A percentile compares a stretch with the other conserved stretches of the same genome.
Evolutionary conservation across 1,140 invertebrate genomes (phyloP).

Genomic region (Diorhabda carinulata): DNA sequence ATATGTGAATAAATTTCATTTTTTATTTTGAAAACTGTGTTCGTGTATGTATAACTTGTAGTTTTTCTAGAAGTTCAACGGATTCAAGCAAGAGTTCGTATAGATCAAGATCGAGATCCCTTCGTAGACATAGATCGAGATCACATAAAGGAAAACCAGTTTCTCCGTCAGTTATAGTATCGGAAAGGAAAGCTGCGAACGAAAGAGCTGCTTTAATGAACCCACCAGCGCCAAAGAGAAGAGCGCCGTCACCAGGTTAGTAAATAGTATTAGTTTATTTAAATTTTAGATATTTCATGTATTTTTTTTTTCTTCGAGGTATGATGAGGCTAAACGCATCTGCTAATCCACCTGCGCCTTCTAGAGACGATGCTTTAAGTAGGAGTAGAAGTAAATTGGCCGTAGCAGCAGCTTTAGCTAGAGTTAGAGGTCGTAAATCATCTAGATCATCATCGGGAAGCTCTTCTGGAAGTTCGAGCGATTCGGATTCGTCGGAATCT

Average conservation of each 20-base stretch:
- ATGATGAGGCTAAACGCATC: constrained; percentile 46
- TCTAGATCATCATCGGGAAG: constrained; percentile 50
- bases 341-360: constrained; percentile 46
- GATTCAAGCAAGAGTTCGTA: constrained; percentile 48
- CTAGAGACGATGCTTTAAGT: constrained; percentile 38
- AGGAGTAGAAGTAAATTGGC: constrained; percentile 42
- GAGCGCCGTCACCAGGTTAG: constrained; percentile 49
- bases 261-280: not conserved
- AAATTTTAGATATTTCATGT: not conserved
- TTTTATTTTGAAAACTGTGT: too few relatives aligned
- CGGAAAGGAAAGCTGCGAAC: constrained; percentile 55
- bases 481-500: constrained; percentile 46
- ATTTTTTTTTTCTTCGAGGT: constrained; percentile 29
- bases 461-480: constrained; percentile 53
- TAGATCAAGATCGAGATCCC: constrained; percentile 53
- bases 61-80: constrained; percentile 44
- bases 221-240: constrained; percentile 59
- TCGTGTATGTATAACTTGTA: constrained; percentile 20
- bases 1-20: too few relatives aligned
- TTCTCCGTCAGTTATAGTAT: constrained; percentile 58
- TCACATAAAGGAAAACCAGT: constrained; percentile 39
- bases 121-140: constrained; percentile 44
- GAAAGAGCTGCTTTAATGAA: constrained; percentile 64
- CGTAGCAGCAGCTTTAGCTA: constrained; percentile 41
- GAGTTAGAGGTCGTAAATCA: constrained; percentile 42